phyloP scores from a whole-genome alignment of 2,888 invertebrate species.

The Acronicta alni region DNA sequence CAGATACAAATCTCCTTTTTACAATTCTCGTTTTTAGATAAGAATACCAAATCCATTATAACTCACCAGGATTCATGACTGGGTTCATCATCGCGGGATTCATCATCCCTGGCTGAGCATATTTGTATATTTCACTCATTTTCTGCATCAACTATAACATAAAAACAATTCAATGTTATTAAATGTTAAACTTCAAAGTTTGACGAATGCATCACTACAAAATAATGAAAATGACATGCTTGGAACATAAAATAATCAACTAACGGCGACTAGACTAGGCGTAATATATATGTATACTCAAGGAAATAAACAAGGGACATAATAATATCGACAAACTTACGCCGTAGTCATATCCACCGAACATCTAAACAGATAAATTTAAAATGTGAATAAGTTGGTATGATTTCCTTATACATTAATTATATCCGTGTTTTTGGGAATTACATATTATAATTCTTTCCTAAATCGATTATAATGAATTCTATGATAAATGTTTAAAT shows the following conservation, averaged over 20 bases:
- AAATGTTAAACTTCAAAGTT: not conserved
- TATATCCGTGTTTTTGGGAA: no score
- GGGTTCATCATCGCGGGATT: constrained; percentile 81
- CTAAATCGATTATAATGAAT: no score
- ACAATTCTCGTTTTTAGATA: no score
- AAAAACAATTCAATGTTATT: constrained; percentile 30
- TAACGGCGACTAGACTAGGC: constrained; percentile 60
- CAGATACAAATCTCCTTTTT: no score
- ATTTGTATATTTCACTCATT: constrained; percentile 82
- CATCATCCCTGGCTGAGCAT: constrained; percentile 80
- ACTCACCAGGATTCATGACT: constrained; percentile 79
- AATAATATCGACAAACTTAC: constrained; percentile 78
- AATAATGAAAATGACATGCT: constrained; percentile 58
- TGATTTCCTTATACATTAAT: constrained; percentile 3
- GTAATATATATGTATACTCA: constrained; percentile 44
- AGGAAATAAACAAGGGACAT: constrained; percentile 64
- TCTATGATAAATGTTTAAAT: no score
- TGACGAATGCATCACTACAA: constrained; percentile 42
- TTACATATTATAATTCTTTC: no score
- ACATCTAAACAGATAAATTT: constrained; percentile 86
- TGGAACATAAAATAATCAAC: constrained; percentile 50
- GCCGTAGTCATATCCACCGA: constrained; percentile 89
- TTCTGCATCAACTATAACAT: constrained; percentile 83
- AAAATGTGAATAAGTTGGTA: constrained; percentile 54
- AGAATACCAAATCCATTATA: not conserved